phyloP scores from a whole-genome alignment of 2,113 vertebrate species.

The Tympanuchus pallidicinctus region DNA sequence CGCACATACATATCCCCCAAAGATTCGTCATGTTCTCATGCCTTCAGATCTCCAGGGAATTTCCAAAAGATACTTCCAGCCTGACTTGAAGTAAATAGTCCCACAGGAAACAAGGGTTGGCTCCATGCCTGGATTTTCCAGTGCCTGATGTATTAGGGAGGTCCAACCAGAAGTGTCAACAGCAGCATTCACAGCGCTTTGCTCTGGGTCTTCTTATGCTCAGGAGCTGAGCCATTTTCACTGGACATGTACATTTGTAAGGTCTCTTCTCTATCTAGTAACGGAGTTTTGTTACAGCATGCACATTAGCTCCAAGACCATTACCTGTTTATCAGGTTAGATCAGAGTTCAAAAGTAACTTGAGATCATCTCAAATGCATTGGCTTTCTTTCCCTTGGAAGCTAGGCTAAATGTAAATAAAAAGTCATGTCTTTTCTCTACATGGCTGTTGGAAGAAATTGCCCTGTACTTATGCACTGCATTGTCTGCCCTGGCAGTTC shows the following conservation, averaged over 20 bases:
- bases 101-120: background rate
- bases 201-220: background rate
- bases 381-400: background rate
- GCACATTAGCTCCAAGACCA: background rate
- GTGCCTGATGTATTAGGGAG: rapidly evolving
- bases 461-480: background rate
- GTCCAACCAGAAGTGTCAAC: background rate
- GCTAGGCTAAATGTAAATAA: background rate
- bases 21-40: background rate
- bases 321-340: background rate
- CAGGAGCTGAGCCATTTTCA: background rate
- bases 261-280: background rate
- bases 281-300: background rate
- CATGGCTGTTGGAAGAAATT: background rate
- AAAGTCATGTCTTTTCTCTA: background rate
- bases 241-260: background rate
- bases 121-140: background rate
- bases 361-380: background rate
- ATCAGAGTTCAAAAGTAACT: background rate
- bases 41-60: constrained; percentile 1
- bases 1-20: background rate
- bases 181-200: background rate
- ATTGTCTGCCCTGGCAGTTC: background rate
- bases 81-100: background rate
- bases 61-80: constrained; percentile 7